These are phyloP conservation scores for Hemibagrus guttatus DNA, from an alignment of 2,797 vertebrate species.

Conservation along the genomic window DNA sequence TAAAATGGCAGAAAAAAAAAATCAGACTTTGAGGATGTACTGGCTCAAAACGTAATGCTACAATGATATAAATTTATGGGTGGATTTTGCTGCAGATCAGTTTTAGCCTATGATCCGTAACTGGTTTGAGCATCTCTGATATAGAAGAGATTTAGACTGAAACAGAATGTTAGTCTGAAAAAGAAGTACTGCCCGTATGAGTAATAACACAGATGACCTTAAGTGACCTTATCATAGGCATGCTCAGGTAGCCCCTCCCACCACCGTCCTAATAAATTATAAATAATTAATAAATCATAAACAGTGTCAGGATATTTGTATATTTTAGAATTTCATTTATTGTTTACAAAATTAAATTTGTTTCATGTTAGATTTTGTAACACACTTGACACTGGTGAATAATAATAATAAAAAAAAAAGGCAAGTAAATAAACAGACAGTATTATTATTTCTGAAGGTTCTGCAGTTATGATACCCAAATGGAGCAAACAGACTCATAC, in stretches of 20 bases:
- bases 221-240: neutral
- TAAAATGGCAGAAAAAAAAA: constrained; percentile 2
- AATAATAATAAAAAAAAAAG: neutral
- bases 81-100: neutral
- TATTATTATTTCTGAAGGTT: neutral
- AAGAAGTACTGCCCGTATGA: neutral
- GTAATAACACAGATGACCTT: neutral
- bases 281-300: too few species aligned
- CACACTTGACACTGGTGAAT: neutral
- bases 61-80: neutral
- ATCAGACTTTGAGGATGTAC: neutral
- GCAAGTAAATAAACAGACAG: neutral
- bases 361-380: neutral
- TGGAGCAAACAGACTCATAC: neutral
- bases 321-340: neutral
- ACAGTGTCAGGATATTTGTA: neutral
- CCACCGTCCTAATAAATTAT: neutral
- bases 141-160: neutral
- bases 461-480: neutral
- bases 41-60: neutral
- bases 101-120: neutral
- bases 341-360: neutral
- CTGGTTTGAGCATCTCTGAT: neutral
- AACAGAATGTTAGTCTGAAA: neutral
- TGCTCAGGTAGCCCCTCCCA: neutral